Conservation (phyloP, 2,113 vertebrate genomes). For the Zosterops borbonicus region DNA sequence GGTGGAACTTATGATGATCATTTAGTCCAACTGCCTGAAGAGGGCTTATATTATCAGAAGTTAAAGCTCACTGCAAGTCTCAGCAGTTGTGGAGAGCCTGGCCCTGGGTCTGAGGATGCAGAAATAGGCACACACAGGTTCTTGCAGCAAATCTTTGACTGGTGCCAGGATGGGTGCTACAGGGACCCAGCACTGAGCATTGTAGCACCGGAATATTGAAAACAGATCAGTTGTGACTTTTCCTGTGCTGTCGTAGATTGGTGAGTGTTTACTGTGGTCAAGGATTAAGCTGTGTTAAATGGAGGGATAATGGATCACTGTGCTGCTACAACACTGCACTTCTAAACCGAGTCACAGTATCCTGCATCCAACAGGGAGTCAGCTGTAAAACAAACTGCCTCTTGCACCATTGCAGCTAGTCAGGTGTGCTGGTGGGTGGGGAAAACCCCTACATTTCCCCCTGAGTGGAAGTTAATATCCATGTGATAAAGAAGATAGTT, state of each 20-base stretch:
- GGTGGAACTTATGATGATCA: fast-evolving
- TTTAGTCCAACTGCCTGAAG: background rate
- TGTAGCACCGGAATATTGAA: background rate
- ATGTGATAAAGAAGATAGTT: background rate
- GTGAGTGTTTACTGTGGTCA: background rate
- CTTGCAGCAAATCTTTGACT: background rate
- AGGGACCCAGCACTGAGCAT: background rate
- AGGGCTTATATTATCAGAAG: background rate
- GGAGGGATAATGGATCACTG: fast-evolving
- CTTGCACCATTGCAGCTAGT: background rate
- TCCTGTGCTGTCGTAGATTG: background rate
- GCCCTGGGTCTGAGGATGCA: fast-evolving
- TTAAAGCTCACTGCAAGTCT: background rate
- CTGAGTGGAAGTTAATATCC: background rate
- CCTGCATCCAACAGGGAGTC: background rate
- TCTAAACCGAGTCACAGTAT: background rate
- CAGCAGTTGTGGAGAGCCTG: fast-evolving
- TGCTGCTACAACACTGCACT: background rate
- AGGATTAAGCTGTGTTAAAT: background rate
- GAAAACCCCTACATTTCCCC: background rate
- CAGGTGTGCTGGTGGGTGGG: background rate
- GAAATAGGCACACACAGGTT: fast-evolving
- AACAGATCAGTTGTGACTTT: background rate
- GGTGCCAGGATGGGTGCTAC: background rate
- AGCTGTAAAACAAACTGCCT: background rate